Evolutionary conservation across 2,797 vertebrate genomes (phyloP).

Genomic region (Petrocephalus sullivani): DNA sequence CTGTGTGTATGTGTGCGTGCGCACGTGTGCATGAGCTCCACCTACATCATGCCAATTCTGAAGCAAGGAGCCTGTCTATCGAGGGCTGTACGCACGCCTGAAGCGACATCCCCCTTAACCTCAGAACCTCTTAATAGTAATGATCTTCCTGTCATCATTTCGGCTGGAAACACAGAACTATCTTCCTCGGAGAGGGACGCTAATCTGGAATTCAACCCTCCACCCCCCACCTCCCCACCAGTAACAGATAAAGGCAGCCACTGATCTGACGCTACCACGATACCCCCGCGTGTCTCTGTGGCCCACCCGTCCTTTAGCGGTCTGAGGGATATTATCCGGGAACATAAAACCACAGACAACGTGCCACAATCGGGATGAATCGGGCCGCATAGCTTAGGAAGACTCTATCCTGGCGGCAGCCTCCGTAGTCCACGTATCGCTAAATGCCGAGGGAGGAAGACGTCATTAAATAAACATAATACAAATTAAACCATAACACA

Average conservation of each 20-base stretch:
- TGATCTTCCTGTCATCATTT: neutral
- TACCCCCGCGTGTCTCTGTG: neutral
- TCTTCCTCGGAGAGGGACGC: neutral
- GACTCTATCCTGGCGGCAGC: too few species aligned
- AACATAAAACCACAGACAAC: neutral
- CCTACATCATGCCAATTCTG: neutral
- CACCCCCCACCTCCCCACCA: neutral
- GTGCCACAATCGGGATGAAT: neutral
- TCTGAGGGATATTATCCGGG: neutral
- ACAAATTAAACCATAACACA: constrained; percentile 1
- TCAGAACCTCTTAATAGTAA: neutral
- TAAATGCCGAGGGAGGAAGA: neutral
- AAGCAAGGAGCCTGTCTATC: neutral
- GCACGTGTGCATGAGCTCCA: neutral
- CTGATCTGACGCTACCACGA: neutral
- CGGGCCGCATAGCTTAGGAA: neutral
- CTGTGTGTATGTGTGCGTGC: neutral
- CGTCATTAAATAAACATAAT: constrained; percentile 7
- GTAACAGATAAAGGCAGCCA: neutral
- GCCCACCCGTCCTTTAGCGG: neutral
- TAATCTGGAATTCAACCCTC: neutral
- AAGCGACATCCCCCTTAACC: neutral
- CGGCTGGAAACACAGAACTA: neutral
- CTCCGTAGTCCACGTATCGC: neutral
- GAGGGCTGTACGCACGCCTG: neutral